A percentile compares a stretch with the other conserved stretches of the same genome.
These are phyloP conservation scores for Belgica antarctica DNA, from an alignment of 2,888 invertebrate species.

Conservation along the genomic window DNA sequence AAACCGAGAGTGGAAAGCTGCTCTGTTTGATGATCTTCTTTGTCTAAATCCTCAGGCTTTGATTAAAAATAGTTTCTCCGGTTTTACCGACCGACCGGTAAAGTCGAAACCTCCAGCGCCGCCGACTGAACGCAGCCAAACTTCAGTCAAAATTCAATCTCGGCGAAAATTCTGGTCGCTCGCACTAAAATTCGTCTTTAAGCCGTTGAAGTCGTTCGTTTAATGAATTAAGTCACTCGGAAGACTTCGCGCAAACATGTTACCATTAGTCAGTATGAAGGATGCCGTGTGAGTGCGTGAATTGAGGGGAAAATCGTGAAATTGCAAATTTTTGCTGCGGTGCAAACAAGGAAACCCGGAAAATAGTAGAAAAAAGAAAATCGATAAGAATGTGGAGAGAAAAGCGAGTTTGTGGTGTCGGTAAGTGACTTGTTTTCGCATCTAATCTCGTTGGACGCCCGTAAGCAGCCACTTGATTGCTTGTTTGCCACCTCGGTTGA, in stretches of 20 bases:
- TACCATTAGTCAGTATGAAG: slow-evolving; percentile 32
- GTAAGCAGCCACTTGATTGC: neutral
- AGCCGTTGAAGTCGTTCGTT: no score
- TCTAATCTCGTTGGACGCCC: neutral
- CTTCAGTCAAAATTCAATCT: neutral
- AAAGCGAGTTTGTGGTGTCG: slow-evolving; percentile 55
- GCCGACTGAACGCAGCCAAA: no score
- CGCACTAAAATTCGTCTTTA: no score
- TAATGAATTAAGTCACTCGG: neutral
- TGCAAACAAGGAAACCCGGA: slow-evolving; percentile 39
- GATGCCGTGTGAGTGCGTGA: neutral
- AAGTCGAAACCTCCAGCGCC: no score
- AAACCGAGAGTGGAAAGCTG: no score
- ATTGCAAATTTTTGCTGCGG: no score
- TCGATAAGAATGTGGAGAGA: slow-evolving; percentile 53
- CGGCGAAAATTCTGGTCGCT: no score
- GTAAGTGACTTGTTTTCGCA: slow-evolving; percentile 50
- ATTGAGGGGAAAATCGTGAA: neutral
- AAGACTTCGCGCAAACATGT: neutral
- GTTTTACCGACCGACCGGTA: no score
- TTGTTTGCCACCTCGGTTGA: neutral
- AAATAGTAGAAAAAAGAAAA: slow-evolving; percentile 30
- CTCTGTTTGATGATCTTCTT: no score
- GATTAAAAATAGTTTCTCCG: no score
- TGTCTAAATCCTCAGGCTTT: no score